Evolutionary conservation across 2,797 vertebrate genomes (phyloP), one percentile per base, ranked within the genome.

Genomic region (Menidia menidia): DNA sequence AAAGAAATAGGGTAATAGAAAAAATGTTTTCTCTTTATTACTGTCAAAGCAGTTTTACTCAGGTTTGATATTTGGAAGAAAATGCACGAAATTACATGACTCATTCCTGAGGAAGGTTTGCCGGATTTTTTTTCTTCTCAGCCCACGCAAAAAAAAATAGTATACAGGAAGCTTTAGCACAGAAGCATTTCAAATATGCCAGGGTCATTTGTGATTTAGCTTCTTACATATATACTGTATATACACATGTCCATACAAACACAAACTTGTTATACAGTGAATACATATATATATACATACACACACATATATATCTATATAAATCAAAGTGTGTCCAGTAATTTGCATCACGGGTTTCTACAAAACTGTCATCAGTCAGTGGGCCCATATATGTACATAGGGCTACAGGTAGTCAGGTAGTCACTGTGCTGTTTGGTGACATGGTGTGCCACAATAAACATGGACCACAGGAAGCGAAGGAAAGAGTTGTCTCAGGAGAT

Each of bases 41-140:
- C 41, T 43, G 15, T 42, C 15, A 33, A 30, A 15, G 31, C 51
- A 55, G 18, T 19, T 65, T n/a, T 5, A 32, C 43, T 55, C 32
- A 25, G 15, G n/a, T 55, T 45, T 65, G 52, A 47, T 42, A 65
- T 65, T 65, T 47, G 19, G 63, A 55, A 18, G 42, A 47, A 55
- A 56, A 25, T 31, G 63, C 45, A 18, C 31, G 47, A 55, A 56
- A 25, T 31, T 33, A 65, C 43, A 18, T 65, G 11, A 54, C 30
- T 19, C n/a, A 42, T 19, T 65, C 32, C 18, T 19, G 0, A 16
- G n/a, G 3, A 19, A 39, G 42, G 58, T 67, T 50, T 18, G 39
- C 45, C 31, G 25, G 25, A 25, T 39, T 39, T 14, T 25, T 58
- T 50, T 48, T 41, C 54, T 50, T 57, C n/a, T 13, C 0, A 30